phyloP scores from a whole-genome alignment of 2,888 invertebrate genomes.

The Caenorhabditis imperialis region DNA sequence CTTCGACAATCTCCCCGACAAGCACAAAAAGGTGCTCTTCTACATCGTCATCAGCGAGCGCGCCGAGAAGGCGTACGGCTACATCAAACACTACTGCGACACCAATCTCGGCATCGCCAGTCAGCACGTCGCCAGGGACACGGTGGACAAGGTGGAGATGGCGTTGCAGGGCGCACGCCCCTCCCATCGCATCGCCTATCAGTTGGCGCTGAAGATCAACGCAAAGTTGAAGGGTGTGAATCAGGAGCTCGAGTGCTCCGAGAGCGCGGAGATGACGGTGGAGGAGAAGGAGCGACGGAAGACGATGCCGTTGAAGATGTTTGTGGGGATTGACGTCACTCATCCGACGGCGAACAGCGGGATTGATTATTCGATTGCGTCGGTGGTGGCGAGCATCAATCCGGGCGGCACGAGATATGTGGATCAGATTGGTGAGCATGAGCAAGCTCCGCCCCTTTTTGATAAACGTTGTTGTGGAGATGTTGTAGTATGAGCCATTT shows the following conservation, averaged over 20 bases:
- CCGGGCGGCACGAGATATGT: slow-evolving; percentile 43
- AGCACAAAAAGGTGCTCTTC: slow-evolving; percentile 15
- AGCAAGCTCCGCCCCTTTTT: too few species aligned
- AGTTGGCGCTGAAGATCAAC: slow-evolving; percentile 63
- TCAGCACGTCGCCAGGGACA: slow-evolving; percentile 20
- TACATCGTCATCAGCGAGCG: slow-evolving; percentile 30
- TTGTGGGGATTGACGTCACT: slow-evolving; percentile 66
- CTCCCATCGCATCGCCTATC: slow-evolving; percentile 38
- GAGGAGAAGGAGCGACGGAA: slow-evolving; percentile 44
- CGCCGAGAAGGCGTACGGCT: slow-evolving; percentile 12
- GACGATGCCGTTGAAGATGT: slow-evolving; percentile 48
- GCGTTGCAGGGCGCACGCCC: background rate
- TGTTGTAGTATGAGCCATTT: too few species aligned
- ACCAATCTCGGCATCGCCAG: slow-evolving; percentile 26
- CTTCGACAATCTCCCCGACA: slow-evolving; percentile 27
- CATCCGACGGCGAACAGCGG: slow-evolving; percentile 55
- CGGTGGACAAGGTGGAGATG: slow-evolving; percentile 9
- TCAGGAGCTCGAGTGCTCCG: slow-evolving; percentile 48
- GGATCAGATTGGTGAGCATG: slow-evolving; percentile 21
- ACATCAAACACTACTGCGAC: slow-evolving; percentile 43
- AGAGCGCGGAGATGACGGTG: slow-evolving; percentile 21
- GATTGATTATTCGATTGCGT: slow-evolving; percentile 54
- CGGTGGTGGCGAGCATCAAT: slow-evolving; percentile 60
- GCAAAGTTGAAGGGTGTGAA: slow-evolving; percentile 62
- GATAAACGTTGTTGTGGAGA: too few species aligned